Evolutionary conservation across 2,888 invertebrate genomes (phyloP).

Genomic region (Rutpela maculata): DNA sequence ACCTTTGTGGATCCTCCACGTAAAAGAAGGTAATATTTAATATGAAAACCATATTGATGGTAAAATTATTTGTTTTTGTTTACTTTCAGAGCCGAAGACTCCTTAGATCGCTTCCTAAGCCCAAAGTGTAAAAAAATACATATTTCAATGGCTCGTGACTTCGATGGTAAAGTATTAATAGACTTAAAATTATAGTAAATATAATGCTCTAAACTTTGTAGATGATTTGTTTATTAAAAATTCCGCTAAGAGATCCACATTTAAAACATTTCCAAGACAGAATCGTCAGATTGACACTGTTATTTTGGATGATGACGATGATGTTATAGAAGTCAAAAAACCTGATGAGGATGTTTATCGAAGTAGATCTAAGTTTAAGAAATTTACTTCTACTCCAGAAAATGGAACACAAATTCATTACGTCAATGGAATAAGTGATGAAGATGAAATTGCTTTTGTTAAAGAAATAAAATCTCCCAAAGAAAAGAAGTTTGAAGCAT

Average conservation of each 20-base stretch:
- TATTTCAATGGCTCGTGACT: conserved; percentile 47
- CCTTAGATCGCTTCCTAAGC: conserved; percentile 47
- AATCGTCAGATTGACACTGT: conserved; percentile 50
- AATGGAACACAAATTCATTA: conserved; percentile 16
- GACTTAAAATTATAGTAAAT: background rate
- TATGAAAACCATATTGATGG: background rate
- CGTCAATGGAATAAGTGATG: conserved; percentile 50
- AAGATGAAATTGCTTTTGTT: conserved; percentile 66
- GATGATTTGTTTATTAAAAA: conserved; percentile 49
- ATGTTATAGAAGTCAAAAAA: conserved; percentile 47
- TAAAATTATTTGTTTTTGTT: conserved; percentile 30
- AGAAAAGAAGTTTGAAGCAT: conserved; percentile 60
- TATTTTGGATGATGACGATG: conserved; percentile 62
- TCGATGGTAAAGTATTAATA: conserved; percentile 49
- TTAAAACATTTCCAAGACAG: conserved; percentile 36
- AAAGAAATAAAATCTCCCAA: conserved; percentile 60
- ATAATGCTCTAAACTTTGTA: conserved; percentile 44
- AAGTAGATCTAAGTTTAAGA: conserved; percentile 23
- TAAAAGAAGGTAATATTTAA: conserved; percentile 57
- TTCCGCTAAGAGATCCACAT: conserved; percentile 41
- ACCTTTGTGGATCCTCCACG: conserved; percentile 45
- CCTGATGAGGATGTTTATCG: background rate
- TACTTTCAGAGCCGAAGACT: conserved; percentile 52
- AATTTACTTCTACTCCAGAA: conserved; percentile 53
- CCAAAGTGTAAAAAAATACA: conserved; percentile 58